A percentile compares a stretch with the other conserved stretches of the same genome.
phyloP scores from a whole-genome alignment of 2,888 invertebrate species.

The Oscheius sp. region DNA sequence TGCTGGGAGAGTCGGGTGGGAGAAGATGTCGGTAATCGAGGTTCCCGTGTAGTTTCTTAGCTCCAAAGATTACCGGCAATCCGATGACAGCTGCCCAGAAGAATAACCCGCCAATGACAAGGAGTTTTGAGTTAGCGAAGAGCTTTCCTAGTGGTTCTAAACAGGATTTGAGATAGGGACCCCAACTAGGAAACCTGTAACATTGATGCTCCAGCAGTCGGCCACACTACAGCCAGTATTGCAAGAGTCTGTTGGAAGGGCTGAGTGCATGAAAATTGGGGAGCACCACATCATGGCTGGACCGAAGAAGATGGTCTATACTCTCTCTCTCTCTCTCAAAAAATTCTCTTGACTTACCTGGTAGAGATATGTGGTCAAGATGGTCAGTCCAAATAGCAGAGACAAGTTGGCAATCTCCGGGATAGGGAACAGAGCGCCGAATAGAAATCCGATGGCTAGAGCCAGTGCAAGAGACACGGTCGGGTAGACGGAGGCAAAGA shows the following conservation, averaged over 20 bases:
- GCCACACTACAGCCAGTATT: not conserved
- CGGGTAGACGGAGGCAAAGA: constrained; percentile 43
- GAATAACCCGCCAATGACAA: constrained; percentile 15
- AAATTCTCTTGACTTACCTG: constrained; percentile 33
- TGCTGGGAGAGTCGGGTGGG: constrained; percentile 26
- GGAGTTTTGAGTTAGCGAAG: constrained; percentile 10
- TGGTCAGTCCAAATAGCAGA: constrained; percentile 44
- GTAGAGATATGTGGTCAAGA: constrained; percentile 41
- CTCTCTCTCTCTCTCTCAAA: not conserved
- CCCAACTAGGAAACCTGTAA: constrained; percentile 13
- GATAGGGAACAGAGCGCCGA: constrained; percentile 44
- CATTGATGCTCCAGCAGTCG: constrained; percentile 24
- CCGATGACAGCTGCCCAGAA: constrained; percentile 18
- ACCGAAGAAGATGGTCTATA: constrained; percentile 48
- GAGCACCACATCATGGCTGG: constrained; percentile 39
- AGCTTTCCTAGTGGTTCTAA: constrained; percentile 23
- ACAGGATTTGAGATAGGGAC: not conserved
- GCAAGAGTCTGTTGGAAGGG: constrained; percentile 39
- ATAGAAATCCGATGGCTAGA: constrained; percentile 44
- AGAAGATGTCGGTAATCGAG: constrained; percentile 34
- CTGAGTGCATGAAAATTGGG: constrained; percentile 12
- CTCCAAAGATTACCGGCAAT: constrained; percentile 22
- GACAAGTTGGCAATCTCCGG: constrained; percentile 49
- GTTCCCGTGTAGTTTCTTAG: constrained; percentile 25
- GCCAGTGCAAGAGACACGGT: constrained; percentile 44